Conservation (phyloP, 30 jellyfish, hydroid and myxozoan genomes). For the Pseudorhiza aurosa region DNA sequence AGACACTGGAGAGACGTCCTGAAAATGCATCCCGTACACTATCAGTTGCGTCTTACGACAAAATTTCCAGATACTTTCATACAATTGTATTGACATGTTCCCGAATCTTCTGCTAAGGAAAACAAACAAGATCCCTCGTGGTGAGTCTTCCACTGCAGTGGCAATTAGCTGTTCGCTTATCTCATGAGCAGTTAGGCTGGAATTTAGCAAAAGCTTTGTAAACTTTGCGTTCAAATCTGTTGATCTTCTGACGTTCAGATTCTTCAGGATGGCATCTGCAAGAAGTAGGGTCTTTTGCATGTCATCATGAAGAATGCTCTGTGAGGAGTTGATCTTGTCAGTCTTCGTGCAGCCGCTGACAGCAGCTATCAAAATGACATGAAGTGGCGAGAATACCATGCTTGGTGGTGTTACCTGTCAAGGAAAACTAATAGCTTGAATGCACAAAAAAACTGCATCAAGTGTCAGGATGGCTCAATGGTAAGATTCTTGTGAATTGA, state of each 20-base stretch:
- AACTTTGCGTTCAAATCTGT: conserved; percentile 61
- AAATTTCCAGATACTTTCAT: not conserved
- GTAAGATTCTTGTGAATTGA: too few relatives aligned
- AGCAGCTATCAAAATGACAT: conserved; percentile 11
- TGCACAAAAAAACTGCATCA: not conserved
- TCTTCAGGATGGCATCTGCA: conserved; percentile 49
- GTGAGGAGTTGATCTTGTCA: not conserved
- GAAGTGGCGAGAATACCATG: conserved; percentile 32
- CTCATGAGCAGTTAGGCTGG: not conserved
- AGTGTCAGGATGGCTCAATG: too few relatives aligned
- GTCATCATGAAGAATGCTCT: too few relatives aligned
- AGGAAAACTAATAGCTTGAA: not conserved
- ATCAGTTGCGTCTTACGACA: not conserved
- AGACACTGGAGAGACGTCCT: conserved; percentile 11
- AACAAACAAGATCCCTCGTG: conserved; percentile 49
- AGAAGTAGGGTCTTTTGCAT: not conserved
- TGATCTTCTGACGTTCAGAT: conserved; percentile 46
- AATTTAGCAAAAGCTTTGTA: conserved; percentile 4
- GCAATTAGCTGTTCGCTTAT: not conserved
- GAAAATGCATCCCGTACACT: conserved; percentile 62
- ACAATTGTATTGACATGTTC: not conserved
- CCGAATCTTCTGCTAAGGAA: conserved; percentile 24
- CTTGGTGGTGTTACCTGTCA: conserved; percentile 48
- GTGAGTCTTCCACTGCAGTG: not conserved
- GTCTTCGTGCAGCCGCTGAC: not conserved